Conservation (phyloP, 2,113 vertebrate species). For the Cyprinus carpio region DNA sequence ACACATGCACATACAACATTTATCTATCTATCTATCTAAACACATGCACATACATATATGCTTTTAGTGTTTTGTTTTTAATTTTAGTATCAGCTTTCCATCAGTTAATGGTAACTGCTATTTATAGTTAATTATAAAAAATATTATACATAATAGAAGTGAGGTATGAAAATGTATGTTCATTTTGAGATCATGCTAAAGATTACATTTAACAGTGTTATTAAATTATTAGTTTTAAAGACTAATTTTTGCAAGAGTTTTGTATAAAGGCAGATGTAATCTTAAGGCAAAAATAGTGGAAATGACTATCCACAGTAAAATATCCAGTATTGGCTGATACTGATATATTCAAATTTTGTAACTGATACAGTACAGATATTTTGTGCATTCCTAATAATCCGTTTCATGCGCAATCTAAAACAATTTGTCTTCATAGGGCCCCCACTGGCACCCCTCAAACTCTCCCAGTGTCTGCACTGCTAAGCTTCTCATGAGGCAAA, state of each 20-base stretch:
- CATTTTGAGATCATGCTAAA: not conserved
- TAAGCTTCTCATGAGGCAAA: constrained; percentile 33
- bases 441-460: not conserved
- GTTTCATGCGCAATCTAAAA: not conserved
- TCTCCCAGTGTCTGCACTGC: not conserved
- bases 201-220: not conserved
- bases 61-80: too few relatives aligned
- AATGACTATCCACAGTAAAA: not conserved
- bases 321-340: constrained; percentile 10
- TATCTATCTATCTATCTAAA: too few relatives aligned
- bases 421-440: not conserved
- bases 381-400: not conserved
- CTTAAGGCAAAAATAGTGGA: not conserved
- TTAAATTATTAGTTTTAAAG: not conserved
- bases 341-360: not conserved
- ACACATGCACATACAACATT: too few relatives aligned
- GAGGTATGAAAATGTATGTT: too few relatives aligned
- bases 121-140: too few relatives aligned
- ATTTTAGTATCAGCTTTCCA: too few relatives aligned
- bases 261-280: not conserved
- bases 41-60: too few relatives aligned
- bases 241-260: too few relatives aligned
- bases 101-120: too few relatives aligned
- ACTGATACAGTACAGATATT: not conserved
- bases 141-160: too few relatives aligned